Percentiles rank a stretch among this genome's conserved stretches.
phyloP scores from a whole-genome alignment of 2,797 vertebrate species.

The Paedocypris micromegethes region DNA sequence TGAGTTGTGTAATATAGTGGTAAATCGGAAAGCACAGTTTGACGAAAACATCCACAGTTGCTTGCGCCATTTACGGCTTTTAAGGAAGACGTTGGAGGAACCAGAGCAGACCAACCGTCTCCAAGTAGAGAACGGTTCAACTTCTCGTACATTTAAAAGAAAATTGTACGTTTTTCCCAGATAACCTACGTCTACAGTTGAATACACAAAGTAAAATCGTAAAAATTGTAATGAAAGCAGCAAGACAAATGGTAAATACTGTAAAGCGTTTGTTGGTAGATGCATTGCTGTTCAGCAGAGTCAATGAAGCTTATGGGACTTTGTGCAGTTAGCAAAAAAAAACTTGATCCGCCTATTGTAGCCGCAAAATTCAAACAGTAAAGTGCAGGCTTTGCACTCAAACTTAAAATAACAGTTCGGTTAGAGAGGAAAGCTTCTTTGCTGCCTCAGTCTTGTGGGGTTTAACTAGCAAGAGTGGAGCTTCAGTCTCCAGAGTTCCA shows the following conservation, averaged over 20 bases:
- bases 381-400: neutral
- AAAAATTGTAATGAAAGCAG: no score
- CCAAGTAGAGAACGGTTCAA: constrained; percentile 1
- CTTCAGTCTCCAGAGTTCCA: constrained; percentile 35
- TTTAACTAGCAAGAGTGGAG: constrained; percentile 41
- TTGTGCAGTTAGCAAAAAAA: neutral
- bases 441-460: constrained; percentile 31
- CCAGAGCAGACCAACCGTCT: constrained; percentile 6
- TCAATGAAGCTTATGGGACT: neutral
- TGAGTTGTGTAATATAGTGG: constrained; percentile 38
- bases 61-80: constrained; percentile 32
- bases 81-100: constrained; percentile 24
- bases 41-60: constrained; percentile 23
- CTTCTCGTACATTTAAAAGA: neutral
- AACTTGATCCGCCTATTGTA: neutral
- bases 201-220: no score
- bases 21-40: constrained; percentile 30
- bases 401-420: neutral
- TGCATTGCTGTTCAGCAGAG: neutral
- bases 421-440: constrained; percentile 20
- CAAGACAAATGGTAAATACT: no score
- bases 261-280: neutral
- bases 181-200: no score
- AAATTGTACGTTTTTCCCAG: no score
- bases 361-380: neutral